Evolutionary conservation across 2,113 vertebrate species (phyloP).

Genomic region (Clarias batrachus): DNA sequence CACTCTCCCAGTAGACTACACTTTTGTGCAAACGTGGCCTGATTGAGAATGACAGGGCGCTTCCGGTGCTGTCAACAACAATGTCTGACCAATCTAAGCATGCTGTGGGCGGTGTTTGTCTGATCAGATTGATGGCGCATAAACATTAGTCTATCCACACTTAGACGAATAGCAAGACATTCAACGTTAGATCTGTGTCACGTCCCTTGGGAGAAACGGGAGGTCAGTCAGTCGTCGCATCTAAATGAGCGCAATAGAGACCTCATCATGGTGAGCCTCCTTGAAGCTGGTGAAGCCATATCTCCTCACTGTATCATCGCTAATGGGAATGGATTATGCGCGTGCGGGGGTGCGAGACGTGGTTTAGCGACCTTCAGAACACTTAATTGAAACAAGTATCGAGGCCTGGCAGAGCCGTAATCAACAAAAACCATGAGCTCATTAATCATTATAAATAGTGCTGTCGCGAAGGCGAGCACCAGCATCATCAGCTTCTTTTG

Average conservation of each 20-base stretch:
- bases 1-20: background rate
- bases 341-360: slow-evolving; percentile 86
- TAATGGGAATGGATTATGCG: slow-evolving; percentile 99
- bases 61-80: slow-evolving; percentile 50
- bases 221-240: slow-evolving; percentile 39
- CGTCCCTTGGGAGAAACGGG: slow-evolving; percentile 34
- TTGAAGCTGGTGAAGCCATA: slow-evolving; percentile 57
- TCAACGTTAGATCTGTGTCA: slow-evolving; percentile 54
- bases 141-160: slow-evolving; percentile 77
- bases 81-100: slow-evolving; percentile 41
- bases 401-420: slow-evolving; percentile 96
- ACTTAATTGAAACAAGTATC: slow-evolving; percentile 99
- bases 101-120: slow-evolving; percentile 55
- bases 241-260: slow-evolving; percentile 64
- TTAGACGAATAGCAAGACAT: slow-evolving; percentile 71
- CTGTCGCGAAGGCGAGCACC: slow-evolving; percentile 91
- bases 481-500: slow-evolving; percentile 80
- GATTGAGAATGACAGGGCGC: slow-evolving; percentile 46
- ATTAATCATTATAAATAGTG: slow-evolving; percentile 99
- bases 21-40: slow-evolving; percentile 14
- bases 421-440: slow-evolving; percentile 98
- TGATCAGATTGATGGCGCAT: slow-evolving; percentile 70
- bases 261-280: slow-evolving; percentile 72
- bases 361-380: slow-evolving; percentile 97
- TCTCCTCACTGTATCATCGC: slow-evolving; percentile 86